Percentiles rank a stretch among this genome's conserved stretches.
Evolutionary conservation across 2,888 invertebrate genomes (phyloP).

Genomic region (Lampropteryx suffumata): DNA sequence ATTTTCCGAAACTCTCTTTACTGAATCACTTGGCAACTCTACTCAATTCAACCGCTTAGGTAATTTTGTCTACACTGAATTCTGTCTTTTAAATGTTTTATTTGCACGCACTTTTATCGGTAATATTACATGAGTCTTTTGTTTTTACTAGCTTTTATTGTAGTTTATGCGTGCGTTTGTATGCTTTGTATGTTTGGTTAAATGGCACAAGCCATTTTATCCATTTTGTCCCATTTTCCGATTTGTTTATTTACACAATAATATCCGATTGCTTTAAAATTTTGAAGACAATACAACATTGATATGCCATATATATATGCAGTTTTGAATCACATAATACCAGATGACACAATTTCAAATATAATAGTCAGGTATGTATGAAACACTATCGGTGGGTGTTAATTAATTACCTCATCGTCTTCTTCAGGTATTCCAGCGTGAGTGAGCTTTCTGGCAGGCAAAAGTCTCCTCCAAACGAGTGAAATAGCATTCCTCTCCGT

Average conservation of each 20-base stretch:
- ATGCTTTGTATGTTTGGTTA: no score
- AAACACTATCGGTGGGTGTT: not conserved
- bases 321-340: no score
- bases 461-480: slow-evolving; percentile 16
- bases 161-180: no score
- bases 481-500: slow-evolving; percentile 24
- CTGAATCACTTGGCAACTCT: not conserved
- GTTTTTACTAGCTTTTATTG: no score
- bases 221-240: no score
- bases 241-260: no score
- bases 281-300: no score
- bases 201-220: no score
- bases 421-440: slow-evolving; percentile 16
- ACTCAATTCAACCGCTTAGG: slow-evolving; percentile 3
- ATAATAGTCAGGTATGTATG: no score
- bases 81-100: slow-evolving; percentile 3
- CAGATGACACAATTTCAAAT: no score
- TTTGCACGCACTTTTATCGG: not conserved
- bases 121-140: slow-evolving; percentile 2
- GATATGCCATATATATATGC: no score
- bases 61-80: slow-evolving; percentile 1
- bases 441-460: slow-evolving; percentile 5
- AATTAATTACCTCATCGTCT: slow-evolving; percentile 19
- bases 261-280: no score
- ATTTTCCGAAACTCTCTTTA: not conserved